These are phyloP conservation scores for Tamias sibiricus DNA, from an alignment of 2,113 vertebrate species.

Conservation along the genomic window DNA sequence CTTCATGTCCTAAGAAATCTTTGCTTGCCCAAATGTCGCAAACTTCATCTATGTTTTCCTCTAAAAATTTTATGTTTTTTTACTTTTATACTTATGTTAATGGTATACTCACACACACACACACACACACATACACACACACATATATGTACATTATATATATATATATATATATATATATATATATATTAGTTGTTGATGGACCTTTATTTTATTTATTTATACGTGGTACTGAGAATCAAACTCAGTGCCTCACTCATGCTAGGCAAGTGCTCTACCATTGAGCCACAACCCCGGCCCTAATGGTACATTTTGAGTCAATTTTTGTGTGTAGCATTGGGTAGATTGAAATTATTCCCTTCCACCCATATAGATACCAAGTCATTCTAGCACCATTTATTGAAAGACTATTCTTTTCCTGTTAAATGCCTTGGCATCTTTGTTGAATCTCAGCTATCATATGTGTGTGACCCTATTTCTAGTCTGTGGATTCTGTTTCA, in stretches of 20 bases:
- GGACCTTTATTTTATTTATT: no score
- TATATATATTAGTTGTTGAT: no score
- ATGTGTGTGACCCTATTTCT: background rate
- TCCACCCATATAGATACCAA: background rate
- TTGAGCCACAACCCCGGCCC: no score
- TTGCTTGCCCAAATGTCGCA: background rate
- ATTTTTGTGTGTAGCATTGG: background rate
- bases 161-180: no score
- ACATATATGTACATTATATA: no score
- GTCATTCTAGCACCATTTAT: background rate
- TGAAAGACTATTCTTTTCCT: background rate
- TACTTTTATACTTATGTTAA: background rate
- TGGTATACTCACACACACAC: no score
- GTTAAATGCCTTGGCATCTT: background rate
- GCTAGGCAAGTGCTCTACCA: no score
- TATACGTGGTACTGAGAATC: no score
- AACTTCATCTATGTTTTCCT: background rate
- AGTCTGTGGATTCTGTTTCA: background rate
- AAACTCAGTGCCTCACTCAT: no score
- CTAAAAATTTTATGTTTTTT: background rate
- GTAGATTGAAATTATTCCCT: background rate
- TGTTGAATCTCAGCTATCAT: background rate
- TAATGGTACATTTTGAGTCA: no score
- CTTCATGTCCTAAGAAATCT: background rate
- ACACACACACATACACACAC: no score